phyloP scores from a whole-genome alignment of 2,113 vertebrate species.

The Accipiter virgatus region DNA sequence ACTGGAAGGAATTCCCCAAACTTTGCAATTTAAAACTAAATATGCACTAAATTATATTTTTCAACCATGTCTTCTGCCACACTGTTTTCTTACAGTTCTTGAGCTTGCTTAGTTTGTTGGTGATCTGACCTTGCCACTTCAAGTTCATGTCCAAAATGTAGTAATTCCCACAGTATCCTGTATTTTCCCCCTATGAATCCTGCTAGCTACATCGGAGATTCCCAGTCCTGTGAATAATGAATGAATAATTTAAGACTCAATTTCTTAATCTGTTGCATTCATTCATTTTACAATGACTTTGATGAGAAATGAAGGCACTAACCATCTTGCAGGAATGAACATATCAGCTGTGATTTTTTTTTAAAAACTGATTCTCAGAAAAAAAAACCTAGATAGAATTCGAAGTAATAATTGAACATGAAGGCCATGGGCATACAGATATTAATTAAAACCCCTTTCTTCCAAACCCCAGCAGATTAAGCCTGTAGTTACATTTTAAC shows the following conservation, averaged over 20 bases:
- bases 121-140: neutral
- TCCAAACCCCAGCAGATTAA: neutral
- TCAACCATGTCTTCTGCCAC: neutral
- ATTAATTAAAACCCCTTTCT: neutral
- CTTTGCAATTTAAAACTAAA: neutral
- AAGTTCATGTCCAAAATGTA: neutral
- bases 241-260: constrained; percentile 56
- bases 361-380: neutral
- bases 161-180: neutral
- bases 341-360: neutral
- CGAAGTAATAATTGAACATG: constrained; percentile 6
- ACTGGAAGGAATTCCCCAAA: neutral
- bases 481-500: neutral
- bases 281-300: constrained; percentile 38
- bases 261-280: constrained; percentile 51
- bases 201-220: neutral
- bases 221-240: constrained; percentile 15
- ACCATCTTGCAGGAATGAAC: neutral
- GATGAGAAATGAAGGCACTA: constrained; percentile 25
- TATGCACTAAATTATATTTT: neutral
- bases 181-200: neutral
- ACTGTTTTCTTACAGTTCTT: neutral
- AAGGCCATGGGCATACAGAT: neutral
- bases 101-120: neutral
- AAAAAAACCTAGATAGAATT: neutral